phyloP scores from a whole-genome alignment of 1,140 invertebrate species.

The Araneus ventricosus region DNA sequence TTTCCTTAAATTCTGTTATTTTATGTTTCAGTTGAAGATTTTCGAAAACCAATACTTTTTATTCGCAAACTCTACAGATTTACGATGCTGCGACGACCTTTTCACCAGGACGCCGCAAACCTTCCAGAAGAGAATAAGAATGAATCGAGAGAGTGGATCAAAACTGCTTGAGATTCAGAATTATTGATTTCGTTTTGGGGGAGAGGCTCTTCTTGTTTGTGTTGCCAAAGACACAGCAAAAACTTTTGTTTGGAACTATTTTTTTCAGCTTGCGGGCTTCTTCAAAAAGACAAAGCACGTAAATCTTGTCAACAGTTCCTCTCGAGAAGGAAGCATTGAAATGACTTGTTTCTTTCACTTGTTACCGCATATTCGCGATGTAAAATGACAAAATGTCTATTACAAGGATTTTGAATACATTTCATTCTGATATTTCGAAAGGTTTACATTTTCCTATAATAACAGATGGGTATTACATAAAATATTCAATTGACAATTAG shows the following conservation, averaged over 20 bases:
- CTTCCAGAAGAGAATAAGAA: slow-evolving; percentile 24
- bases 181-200: slow-evolving; percentile 36
- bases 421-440: no score
- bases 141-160: slow-evolving; percentile 40
- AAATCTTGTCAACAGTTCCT: slow-evolving; percentile 27
- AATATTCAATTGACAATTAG: no score
- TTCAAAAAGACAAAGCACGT: slow-evolving; percentile 7
- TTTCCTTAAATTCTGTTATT: slow-evolving; percentile 39
- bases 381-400: slow-evolving; percentile 1
- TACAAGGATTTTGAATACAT: not conserved
- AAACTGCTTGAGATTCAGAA: slow-evolving; percentile 51
- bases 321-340: not conserved
- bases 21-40: slow-evolving; percentile 25
- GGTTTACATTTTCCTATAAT: no score
- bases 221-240: not conserved
- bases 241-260: slow-evolving; percentile 31
- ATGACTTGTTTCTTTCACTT: not conserved
- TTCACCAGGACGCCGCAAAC: slow-evolving; percentile 8
- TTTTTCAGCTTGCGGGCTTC: slow-evolving; percentile 29
- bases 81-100: slow-evolving; percentile 1
- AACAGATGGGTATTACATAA: no score
- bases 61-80: slow-evolving; percentile 49
- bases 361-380: not conserved
- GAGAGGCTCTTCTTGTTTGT: slow-evolving; percentile 1
- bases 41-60: slow-evolving; percentile 46